Percentiles rank a stretch among this genome's conserved stretches.
These are phyloP conservation scores for Indicator maculatus DNA, from an alignment of 2,113 vertebrate species.

Conservation along the genomic window DNA sequence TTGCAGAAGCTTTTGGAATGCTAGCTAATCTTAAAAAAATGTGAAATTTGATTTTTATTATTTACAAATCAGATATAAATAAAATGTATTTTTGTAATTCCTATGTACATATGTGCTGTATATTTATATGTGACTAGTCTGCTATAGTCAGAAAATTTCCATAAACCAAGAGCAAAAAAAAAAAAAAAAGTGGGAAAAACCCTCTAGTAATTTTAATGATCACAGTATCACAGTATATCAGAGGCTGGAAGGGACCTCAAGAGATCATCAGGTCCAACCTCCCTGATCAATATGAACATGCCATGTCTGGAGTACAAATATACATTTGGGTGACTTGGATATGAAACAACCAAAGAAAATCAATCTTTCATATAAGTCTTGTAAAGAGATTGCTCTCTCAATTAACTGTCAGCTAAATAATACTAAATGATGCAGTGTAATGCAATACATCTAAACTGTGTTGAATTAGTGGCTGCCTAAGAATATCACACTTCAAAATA, in stretches of 20 bases:
- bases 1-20: conserved; percentile 67
- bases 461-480: conserved; percentile 46
- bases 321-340: conserved; percentile 60
- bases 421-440: not conserved
- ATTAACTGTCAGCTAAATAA: conserved; percentile 34
- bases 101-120: conserved; percentile 79
- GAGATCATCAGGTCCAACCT: too few species aligned
- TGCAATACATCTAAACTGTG: conserved; percentile 24
- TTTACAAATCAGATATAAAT: conserved; percentile 80
- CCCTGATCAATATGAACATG: not conserved
- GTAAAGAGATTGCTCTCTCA: conserved; percentile 34
- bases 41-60: conserved; percentile 75
- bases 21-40: conserved; percentile 70
- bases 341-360: conserved; percentile 78
- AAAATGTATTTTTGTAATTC: conserved; percentile 87
- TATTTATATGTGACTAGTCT: conserved; percentile 77
- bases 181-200: not conserved
- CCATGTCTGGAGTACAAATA: conserved; percentile 20
- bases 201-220: not conserved
- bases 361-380: conserved; percentile 53
- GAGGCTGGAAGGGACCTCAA: too few species aligned
- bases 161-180: conserved; percentile 27
- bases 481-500: conserved; percentile 19
- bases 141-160: conserved; percentile 59
- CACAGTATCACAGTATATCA: too few species aligned